Base-by-base conservation (phyloP, 2,113 vertebrate species). In the Murina feae region DNA sequence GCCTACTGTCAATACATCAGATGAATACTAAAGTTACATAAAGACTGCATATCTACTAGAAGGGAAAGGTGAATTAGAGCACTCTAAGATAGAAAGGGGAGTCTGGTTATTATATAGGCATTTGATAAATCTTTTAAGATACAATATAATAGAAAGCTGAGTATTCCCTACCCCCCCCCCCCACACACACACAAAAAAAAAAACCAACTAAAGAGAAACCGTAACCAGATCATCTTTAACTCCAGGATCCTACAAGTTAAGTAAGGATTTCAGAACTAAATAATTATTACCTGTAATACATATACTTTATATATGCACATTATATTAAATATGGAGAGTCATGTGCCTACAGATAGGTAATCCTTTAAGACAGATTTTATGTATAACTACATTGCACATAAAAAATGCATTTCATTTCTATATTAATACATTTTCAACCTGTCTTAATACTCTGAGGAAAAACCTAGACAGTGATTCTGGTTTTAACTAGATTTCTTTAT, bases 401-500 rank as follows among this genome's bases (percentile, higher is more conserved):
- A 55, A 81, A 96, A 92, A 84, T 92, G 1, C 8, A 74, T 87
- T 85, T 71, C 6, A 88, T 78, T 87, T 88, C 6, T 90, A 11
- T 71, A 49, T 83, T 44, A 84, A 60, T 55, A 76, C 4, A 82
- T 81, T 94, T 94, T 78, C 72, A 90, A 90, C 23, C 10, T 94
- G 6, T 65, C 47, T 91, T 69, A 30, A 28, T 32, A 5, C 85
- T 44, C 10, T 90, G 7, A 71, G 30, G 11, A 44, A 87, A 66
- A 25, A 82, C 17, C 30, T 82, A 49, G 21, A 32, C 8, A 87
- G 53, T 97, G 76, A 66, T 28, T 89, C 81, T 97, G 97, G 0
- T 97, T 98, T 79, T 98, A 98, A 98, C 90, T 95, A 93, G 47
- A 94, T 97, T 90, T 95, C 30, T 97, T 30, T 96, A 97, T 98